These are phyloP conservation scores for Emydura subglobosa DNA, from an alignment of 2,113 vertebrate genomes.

Conservation along the genomic window DNA sequence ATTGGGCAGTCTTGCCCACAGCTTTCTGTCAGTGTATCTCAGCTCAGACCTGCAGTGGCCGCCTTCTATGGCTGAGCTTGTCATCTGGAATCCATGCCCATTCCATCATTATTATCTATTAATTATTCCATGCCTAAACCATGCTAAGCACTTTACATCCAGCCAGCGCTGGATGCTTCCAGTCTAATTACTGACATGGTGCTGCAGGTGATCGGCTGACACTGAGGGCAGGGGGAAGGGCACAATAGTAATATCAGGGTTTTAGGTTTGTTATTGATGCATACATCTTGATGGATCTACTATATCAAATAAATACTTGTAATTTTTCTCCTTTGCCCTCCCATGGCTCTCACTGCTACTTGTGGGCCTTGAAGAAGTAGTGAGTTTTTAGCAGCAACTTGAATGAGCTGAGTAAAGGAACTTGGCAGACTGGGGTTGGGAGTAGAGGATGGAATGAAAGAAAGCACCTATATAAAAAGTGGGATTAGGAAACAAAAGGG, in stretches of 20 bases:
- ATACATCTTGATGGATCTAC: not conserved
- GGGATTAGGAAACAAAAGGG: not conserved
- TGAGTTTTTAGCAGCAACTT: not conserved
- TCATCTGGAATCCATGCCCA: not conserved
- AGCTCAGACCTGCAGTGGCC: no score
- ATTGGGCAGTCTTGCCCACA: no score
- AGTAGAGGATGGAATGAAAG: not conserved
- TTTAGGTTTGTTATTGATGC: not conserved
- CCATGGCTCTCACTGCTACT: not conserved
- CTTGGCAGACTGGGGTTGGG: not conserved
- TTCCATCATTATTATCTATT: not conserved
- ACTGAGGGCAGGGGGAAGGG: not conserved
- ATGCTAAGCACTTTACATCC: no score
- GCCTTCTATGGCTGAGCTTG: not conserved
- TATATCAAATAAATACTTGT: not conserved
- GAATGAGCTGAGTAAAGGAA: not conserved
- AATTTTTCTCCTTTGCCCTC: not conserved
- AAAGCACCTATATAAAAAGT: not conserved
- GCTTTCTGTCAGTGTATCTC: no score
- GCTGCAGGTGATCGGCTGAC: not conserved
- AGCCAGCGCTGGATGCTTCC: not conserved
- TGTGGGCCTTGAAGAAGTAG: not conserved
- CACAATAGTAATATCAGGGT: not conserved
- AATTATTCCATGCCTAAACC: no score
- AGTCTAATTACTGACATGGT: no score